phyloP scores from a whole-genome alignment of 2,888 invertebrate genomes.

The Drosophila ezoana region DNA sequence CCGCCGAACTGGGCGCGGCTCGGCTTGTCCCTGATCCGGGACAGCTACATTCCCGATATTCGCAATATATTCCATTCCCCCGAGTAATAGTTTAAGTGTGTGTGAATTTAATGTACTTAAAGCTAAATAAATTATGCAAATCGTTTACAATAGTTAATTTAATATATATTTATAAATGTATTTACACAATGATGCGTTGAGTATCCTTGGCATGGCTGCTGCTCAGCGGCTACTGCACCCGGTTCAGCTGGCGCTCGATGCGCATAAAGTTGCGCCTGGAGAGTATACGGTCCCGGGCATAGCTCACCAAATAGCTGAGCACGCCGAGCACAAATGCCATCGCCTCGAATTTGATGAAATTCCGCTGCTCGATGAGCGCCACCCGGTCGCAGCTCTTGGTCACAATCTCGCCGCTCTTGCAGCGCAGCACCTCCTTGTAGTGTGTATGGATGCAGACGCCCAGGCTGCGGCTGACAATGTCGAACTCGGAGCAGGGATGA shows the following conservation, averaged over 20 bases:
- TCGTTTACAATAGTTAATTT: slow-evolving; percentile 55
- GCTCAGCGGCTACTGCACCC: slow-evolving; percentile 65
- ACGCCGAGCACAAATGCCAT: slow-evolving; percentile 77
- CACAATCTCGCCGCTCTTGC: slow-evolving; percentile 92
- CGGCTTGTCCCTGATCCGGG: slow-evolving; percentile 31
- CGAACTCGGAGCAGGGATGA: slow-evolving; percentile 94
- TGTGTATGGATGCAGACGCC: slow-evolving; percentile 93
- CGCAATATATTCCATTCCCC: slow-evolving; percentile 57
- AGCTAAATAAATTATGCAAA: slow-evolving; percentile 69
- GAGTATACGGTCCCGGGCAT: slow-evolving; percentile 81
- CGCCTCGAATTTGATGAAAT: slow-evolving; percentile 86
- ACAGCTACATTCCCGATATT: slow-evolving; percentile 37
- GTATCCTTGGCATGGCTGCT: slow-evolving; percentile 50
- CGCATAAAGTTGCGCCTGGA: slow-evolving; percentile 77
- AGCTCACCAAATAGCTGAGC: slow-evolving; percentile 79
- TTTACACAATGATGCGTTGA: slow-evolving; percentile 54
- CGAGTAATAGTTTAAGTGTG: slow-evolving; percentile 63
- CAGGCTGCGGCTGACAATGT: slow-evolving; percentile 92
- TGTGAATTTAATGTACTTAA: slow-evolving; percentile 74
- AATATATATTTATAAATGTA: slow-evolving; percentile 19
- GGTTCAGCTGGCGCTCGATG: slow-evolving; percentile 82
- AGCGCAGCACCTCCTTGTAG: slow-evolving; percentile 92
- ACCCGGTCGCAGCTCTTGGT: slow-evolving; percentile 94
- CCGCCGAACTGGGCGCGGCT: slow-evolving; percentile 13
- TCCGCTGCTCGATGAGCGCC: slow-evolving; percentile 92